Conservation (phyloP, 2,888 invertebrate genomes). For the Microdon myrmicae region DNA sequence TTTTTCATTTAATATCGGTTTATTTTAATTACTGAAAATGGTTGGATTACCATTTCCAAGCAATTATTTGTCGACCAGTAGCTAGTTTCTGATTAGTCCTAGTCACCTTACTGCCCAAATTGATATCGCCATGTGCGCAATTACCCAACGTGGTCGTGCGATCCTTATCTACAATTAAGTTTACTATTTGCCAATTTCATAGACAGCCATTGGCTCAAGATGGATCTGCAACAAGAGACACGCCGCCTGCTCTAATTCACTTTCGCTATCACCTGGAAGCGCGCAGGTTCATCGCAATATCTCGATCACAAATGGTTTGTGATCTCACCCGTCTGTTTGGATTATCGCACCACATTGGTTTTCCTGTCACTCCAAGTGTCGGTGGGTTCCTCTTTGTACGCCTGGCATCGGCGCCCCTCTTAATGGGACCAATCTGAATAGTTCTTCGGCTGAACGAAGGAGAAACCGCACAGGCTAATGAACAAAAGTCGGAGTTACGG, state of each 20-base stretch:
- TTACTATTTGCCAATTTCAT: conserved; percentile 32
- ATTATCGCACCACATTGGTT: conserved; percentile 51
- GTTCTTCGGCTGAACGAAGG: conserved; percentile 32
- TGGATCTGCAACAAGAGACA: background rate
- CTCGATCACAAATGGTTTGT: conserved; percentile 43
- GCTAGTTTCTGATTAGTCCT: too few species aligned
- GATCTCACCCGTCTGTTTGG: conserved; percentile 47
- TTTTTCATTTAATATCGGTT: too few species aligned
- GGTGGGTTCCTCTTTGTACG: conserved; percentile 20
- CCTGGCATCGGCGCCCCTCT: conserved; percentile 27
- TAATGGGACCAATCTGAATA: too few species aligned
- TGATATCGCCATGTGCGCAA: conserved; percentile 42
- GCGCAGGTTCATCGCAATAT: conserved; percentile 48
- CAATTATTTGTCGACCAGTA: too few species aligned
- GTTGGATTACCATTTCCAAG: too few species aligned
- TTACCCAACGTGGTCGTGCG: conserved; percentile 46
- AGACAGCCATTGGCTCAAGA: conserved; percentile 3
- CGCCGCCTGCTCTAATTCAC: conserved; percentile 43
- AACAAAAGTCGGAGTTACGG: conserved; percentile 53
- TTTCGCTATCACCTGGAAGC: conserved; percentile 49
- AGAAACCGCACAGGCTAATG: conserved; percentile 42
- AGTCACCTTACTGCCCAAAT: too few species aligned
- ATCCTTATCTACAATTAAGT: conserved; percentile 44
- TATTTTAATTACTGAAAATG: too few species aligned
- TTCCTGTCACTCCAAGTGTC: conserved; percentile 52